Conservation (phyloP, 2,113 vertebrate genomes). For the Neolamprologus cancellatus region DNA sequence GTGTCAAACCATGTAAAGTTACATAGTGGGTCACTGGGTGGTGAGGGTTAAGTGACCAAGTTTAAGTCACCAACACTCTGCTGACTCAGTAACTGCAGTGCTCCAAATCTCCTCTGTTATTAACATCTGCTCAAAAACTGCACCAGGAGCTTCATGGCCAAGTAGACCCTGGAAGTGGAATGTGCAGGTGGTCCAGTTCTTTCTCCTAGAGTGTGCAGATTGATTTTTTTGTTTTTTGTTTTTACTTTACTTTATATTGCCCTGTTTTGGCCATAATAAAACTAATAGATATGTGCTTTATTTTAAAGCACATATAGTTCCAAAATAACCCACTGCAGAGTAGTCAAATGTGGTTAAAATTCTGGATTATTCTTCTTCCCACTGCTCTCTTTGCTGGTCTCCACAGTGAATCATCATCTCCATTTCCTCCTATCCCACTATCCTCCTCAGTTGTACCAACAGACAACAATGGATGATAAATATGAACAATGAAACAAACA, state of each 20-base stretch:
- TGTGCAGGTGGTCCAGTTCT: background rate
- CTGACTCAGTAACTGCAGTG: accelerated
- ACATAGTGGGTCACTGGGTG: background rate
- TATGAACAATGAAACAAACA: background rate
- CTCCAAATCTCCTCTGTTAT: background rate
- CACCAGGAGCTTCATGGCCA: background rate
- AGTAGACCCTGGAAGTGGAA: background rate
- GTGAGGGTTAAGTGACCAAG: background rate
- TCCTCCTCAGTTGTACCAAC: background rate
- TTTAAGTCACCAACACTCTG: background rate
- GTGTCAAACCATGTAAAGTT: background rate
- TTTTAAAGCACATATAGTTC: background rate
- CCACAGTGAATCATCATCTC: background rate
- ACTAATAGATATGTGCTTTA: background rate
- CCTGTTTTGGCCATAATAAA: background rate
- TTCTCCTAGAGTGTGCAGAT: background rate
- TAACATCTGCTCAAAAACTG: background rate
- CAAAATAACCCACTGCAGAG: background rate
- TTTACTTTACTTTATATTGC: background rate
- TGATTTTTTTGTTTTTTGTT: background rate
- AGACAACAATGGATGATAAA: background rate
- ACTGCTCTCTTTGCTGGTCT: background rate
- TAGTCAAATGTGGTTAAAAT: background rate
- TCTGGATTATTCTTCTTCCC: background rate
- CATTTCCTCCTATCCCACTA: background rate